Conservation (phyloP, 2,888 invertebrate species). For the Taphrorychus bicolor region DNA sequence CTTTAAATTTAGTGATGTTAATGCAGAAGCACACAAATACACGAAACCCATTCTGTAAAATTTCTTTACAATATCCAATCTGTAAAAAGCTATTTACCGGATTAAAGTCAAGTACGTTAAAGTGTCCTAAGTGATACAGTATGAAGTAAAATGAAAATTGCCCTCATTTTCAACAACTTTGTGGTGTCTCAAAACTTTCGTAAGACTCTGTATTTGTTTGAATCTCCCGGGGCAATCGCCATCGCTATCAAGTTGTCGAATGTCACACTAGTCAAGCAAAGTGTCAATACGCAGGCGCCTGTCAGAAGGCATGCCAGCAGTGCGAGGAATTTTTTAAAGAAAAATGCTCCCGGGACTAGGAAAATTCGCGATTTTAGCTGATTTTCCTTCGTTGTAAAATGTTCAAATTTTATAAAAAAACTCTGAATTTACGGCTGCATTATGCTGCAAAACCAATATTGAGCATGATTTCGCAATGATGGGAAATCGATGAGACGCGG, state of each 20-base stretch:
- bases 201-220: conserved; percentile 5
- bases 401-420: not conserved
- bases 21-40: too few species aligned
- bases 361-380: not conserved
- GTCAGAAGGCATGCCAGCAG: conserved; percentile 6
- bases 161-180: too few species aligned
- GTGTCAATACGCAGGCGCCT: conserved; percentile 5
- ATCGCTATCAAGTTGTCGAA: conserved; percentile 6
- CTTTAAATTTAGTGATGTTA: too few species aligned
- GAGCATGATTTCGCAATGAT: not conserved
- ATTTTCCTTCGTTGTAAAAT: not conserved
- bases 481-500: not conserved
- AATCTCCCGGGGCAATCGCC: conserved; percentile 21
- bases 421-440: not conserved
- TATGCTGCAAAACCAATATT: not conserved
- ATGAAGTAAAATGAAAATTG: too few species aligned
- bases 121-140: too few species aligned
- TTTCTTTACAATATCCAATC: too few species aligned
- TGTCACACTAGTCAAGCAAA: conserved; percentile 6
- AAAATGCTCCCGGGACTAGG: not conserved
- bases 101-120: too few species aligned
- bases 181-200: not conserved
- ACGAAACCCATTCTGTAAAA: too few species aligned
- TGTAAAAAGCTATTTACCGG: too few species aligned
- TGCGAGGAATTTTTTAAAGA: not conserved